Conservation (phyloP, 2,888 invertebrate species). For the Drosophila anomelani region DNA sequence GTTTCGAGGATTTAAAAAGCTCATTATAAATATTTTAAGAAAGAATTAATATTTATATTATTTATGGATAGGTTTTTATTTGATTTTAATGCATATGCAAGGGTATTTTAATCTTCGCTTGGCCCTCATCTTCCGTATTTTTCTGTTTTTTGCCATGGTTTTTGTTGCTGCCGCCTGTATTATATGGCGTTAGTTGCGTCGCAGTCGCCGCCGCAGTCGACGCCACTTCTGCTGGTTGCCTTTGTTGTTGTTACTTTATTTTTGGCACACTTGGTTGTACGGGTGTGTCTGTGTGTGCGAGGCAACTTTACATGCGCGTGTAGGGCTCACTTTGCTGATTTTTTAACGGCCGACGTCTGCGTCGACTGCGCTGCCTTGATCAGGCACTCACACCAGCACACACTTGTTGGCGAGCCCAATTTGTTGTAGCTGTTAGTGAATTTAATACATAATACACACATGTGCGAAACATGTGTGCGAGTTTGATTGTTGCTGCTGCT, state of each 20-base stretch:
- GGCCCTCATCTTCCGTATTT: conserved; percentile 10
- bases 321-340: conserved; percentile 72
- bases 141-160: conserved; percentile 26
- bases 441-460: conserved; percentile 58
- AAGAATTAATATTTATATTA: neutral
- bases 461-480: conserved; percentile 51
- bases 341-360: conserved; percentile 69
- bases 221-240: conserved; percentile 42
- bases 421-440: conserved; percentile 74
- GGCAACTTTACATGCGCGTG: conserved; percentile 78
- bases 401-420: conserved; percentile 64
- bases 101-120: conserved; percentile 20
- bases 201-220: conserved; percentile 37
- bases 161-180: conserved; percentile 68
- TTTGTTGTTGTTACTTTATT: conserved; percentile 69
- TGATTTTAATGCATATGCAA: neutral
- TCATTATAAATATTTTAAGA: neutral
- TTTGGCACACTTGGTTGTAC: conserved; percentile 78
- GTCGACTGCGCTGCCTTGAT: conserved; percentile 68
- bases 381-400: conserved; percentile 27
- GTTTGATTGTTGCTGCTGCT: conserved; percentile 64
- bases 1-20: too few relatives aligned
- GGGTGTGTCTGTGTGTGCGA: conserved; percentile 40
- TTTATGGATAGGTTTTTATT: neutral
- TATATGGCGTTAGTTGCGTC: conserved; percentile 79